Conservation (phyloP, 1,140 invertebrate genomes). For the Cyclina sinensis region DNA sequence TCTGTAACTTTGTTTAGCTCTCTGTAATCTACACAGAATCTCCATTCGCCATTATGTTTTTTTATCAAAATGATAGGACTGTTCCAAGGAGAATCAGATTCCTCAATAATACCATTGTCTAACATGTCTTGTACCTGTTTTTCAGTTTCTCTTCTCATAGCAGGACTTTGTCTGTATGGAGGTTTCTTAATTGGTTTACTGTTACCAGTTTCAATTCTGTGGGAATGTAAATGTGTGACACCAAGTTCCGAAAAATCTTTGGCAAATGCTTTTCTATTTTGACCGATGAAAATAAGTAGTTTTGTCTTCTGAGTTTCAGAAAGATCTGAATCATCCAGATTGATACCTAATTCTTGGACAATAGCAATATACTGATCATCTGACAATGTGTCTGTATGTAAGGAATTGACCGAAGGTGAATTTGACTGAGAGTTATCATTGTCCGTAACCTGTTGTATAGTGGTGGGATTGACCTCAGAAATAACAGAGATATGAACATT, state of each 20-base stretch:
- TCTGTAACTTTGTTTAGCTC: conserved; percentile 60
- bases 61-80: conserved; percentile 61
- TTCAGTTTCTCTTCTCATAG: conserved; percentile 5
- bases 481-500: neutral
- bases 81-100: conserved; percentile 37
- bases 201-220: conserved; percentile 47
- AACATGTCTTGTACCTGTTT: conserved; percentile 49
- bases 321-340: neutral
- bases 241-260: conserved; percentile 55
- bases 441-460: neutral
- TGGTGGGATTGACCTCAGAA: neutral
- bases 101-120: conserved; percentile 17
- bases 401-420: no score
- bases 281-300: conserved; percentile 33
- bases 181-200: conserved; percentile 19
- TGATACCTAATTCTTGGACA: conserved; percentile 8
- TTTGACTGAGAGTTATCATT: no score
- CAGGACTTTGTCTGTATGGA: neutral
- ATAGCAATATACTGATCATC: neutral
- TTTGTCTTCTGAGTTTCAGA: conserved; percentile 1
- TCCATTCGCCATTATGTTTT: conserved; percentile 51
- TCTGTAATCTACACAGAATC: conserved; percentile 71
- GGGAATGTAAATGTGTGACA: conserved; percentile 30
- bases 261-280: conserved; percentile 58
- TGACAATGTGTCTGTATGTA: no score